A percentile compares a stretch with the other conserved stretches of the same genome.
Conservation (phyloP, 2,797 vertebrate genomes). For the Myoxocephalus aenaeus region DNA sequence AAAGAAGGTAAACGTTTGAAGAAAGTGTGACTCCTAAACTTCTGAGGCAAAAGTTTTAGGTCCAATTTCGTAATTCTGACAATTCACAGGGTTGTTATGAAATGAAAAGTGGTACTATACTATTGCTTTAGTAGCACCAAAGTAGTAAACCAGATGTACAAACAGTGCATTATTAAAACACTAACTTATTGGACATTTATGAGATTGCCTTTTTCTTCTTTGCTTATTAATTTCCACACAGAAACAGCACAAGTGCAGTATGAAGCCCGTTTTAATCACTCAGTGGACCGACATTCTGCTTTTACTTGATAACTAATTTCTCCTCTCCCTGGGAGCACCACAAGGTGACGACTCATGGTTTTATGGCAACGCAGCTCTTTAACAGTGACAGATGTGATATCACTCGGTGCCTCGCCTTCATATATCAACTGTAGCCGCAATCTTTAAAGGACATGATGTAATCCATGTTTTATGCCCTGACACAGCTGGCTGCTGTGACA, state of each 20-base stretch:
- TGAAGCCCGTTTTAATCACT: conserved; percentile 33
- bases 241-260: background rate
- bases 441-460: conserved; percentile 69
- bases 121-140: background rate
- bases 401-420: conserved; percentile 46
- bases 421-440: conserved; percentile 43
- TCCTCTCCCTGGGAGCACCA: conserved; percentile 31
- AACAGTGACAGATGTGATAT: conserved; percentile 57
- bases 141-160: conserved; percentile 23
- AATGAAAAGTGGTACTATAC: conserved; percentile 15
- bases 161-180: conserved; percentile 25
- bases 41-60: background rate
- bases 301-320: conserved; percentile 30
- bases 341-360: conserved; percentile 33
- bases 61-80: conserved; percentile 22
- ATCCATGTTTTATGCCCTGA: conserved; percentile 58
- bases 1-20: background rate
- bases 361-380: conserved; percentile 47
- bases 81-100: conserved; percentile 19
- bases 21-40: conserved; percentile 25
- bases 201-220: conserved; percentile 7
- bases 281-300: conserved; percentile 15
- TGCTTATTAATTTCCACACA: conserved; percentile 10
- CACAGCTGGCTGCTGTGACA: conserved; percentile 51
- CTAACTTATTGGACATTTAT: conserved; percentile 19